These are phyloP conservation scores for Nemotelus nigrinus DNA, from an alignment of 2,888 invertebrate species.

Conservation along the genomic window DNA sequence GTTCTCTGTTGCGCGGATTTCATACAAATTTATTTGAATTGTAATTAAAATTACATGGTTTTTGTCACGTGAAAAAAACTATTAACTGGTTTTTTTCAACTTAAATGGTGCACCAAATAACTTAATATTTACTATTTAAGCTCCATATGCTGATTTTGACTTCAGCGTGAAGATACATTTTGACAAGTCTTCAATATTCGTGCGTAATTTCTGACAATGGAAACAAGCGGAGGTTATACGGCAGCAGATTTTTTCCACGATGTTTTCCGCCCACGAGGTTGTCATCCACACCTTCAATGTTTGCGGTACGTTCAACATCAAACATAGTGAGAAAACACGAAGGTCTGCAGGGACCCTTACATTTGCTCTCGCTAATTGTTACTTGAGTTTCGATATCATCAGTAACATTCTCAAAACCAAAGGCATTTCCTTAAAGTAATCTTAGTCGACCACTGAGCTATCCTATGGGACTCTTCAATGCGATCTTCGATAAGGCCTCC, in stretches of 20 bases:
- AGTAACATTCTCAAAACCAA: conserved; percentile 78
- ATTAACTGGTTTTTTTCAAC: neutral
- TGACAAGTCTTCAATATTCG: too few relatives aligned
- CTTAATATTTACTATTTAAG: too few relatives aligned
- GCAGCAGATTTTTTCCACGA: too few relatives aligned
- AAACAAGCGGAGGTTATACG: too few relatives aligned
- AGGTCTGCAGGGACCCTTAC: conserved; percentile 60
- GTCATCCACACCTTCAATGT: too few relatives aligned
- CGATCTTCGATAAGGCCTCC: conserved; percentile 67
- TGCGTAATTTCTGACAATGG: too few relatives aligned
- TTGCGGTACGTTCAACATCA: too few relatives aligned
- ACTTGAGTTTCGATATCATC: conserved; percentile 73
- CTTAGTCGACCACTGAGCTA: conserved; percentile 83
- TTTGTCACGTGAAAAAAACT: neutral
- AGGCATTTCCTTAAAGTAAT: conserved; percentile 82
- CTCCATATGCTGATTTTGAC: too few relatives aligned
- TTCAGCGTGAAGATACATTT: too few relatives aligned
- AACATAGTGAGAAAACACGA: too few relatives aligned
- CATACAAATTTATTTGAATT: conserved; percentile 50
- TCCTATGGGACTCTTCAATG: conserved; percentile 71
- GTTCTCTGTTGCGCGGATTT: conserved; percentile 22
- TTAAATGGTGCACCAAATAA: too few relatives aligned
- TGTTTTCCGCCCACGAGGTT: too few relatives aligned
- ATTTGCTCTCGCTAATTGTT: conserved; percentile 71
- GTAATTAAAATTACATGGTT: conserved; percentile 46